These are phyloP conservation scores for Oncorhynchus gorbuscha DNA, from an alignment of 2,113 vertebrate genomes.

Conservation along the genomic window DNA sequence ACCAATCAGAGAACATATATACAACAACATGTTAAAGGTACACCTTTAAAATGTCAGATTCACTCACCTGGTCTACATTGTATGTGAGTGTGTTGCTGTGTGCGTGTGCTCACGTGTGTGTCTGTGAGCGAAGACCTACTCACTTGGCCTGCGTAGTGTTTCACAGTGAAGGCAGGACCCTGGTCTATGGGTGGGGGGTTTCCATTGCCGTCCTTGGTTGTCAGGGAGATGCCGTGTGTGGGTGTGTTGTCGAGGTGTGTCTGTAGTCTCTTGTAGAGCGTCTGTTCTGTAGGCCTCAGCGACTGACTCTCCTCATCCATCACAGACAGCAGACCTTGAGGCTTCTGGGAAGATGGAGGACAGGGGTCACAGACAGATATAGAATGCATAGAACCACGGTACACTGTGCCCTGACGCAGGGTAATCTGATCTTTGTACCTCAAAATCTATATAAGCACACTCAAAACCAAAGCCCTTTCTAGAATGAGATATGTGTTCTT, in stretches of 20 bases:
- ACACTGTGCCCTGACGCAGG: too few relatives aligned
- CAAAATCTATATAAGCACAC: too few relatives aligned
- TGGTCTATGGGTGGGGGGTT: slow-evolving; percentile 87
- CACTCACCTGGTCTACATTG: not conserved
- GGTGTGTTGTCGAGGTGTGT: slow-evolving; percentile 80
- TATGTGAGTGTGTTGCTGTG: slow-evolving; percentile 8
- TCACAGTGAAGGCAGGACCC: slow-evolving; percentile 81
- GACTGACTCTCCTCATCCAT: slow-evolving; percentile 91
- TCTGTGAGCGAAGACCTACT: slow-evolving; percentile 61
- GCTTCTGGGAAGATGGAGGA: slow-evolving; percentile 74
- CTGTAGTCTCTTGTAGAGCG: slow-evolving; percentile 83
- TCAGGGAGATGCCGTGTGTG: slow-evolving; percentile 77
- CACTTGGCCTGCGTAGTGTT: slow-evolving; percentile 90
- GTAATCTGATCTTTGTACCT: not conserved
- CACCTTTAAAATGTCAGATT: not conserved
- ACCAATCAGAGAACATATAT: slow-evolving; percentile 47
- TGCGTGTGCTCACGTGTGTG: not conserved
- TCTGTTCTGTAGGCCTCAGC: slow-evolving; percentile 79
- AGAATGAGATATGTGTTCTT: not conserved
- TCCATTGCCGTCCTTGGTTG: slow-evolving; percentile 90
- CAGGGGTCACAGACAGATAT: not conserved
- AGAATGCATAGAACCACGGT: not conserved
- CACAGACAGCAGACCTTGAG: slow-evolving; percentile 85
- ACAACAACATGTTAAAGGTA: not conserved
- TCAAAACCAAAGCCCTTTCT: too few relatives aligned